Base-by-base conservation (phyloP, 2,888 invertebrate genomes). In the Cancer borealis region DNA sequence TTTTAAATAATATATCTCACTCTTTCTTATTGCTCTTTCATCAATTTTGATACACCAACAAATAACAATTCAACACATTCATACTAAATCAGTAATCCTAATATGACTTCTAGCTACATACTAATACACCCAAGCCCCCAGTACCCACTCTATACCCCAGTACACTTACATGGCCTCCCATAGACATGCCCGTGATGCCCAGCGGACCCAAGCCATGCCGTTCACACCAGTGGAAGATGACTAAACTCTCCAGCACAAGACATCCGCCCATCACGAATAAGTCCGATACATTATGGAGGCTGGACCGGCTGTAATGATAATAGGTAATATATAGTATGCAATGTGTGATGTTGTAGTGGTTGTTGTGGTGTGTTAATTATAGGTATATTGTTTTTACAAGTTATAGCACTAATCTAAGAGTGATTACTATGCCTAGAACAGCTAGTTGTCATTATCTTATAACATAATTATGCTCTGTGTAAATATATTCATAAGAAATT, bases 231-330 rank as follows among this genome's bases (percentile, higher is more conserved):
- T 99, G 98, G 96, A 99, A 97, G 96, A 99, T 97, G 91, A 98
- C 99, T 96, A 99, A 97, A 84, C 98, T 98, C 97, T 99, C 99
- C 96, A 99, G 97, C 96, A 99, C 98, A 95, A 99, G 97, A 96
- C 99, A 99, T 88, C 99, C 99, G 94, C 99, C 99, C 99, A 99
- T 99, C 96, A 99, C 98, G 97, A 99, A 99, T 96, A 99, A 98
- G 96, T 99, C 99, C 39, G 99, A 98, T 4, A 99, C 99, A 97
- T 99, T 98, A 96, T 98, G 98, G 92, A 99, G 97, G 96, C 98
- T 98, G 1, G 99, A 99, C 66, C 99, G 98, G 95, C 98, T 98
- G 96, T 17, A 89, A 73, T n/a, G 26, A 66, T 4, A 47, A 84
- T 39, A 84, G 21, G 84, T 0, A 39, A 39, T 14, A n/a, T 8